A percentile compares a stretch with the other conserved stretches of the same genome.
These are phyloP conservation scores for Ascaphus truei DNA, from an alignment of 2,113 vertebrate species.

Conservation along the genomic window DNA sequence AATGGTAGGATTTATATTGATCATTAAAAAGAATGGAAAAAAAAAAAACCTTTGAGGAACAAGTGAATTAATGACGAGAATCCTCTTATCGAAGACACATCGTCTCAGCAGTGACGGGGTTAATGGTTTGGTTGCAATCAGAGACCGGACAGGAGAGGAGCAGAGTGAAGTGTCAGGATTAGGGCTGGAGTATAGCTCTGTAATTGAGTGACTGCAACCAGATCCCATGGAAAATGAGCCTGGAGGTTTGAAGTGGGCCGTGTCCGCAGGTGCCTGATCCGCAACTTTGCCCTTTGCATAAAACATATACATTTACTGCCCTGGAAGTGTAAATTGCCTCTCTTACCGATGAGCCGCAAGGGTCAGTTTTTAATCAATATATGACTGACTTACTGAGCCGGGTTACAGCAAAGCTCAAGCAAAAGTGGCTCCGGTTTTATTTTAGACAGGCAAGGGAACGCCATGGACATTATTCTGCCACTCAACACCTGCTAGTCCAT, in stretches of 20 bases:
- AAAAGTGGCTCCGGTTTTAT: not conserved
- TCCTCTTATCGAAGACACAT: not conserved
- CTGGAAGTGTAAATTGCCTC: conserved; percentile 32
- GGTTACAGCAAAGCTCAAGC: not conserved
- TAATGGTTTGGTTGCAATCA: not conserved
- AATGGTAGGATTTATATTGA: not conserved
- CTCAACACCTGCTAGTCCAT: too few relatives aligned
- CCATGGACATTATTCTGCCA: too few relatives aligned
- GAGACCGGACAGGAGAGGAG: conserved; percentile 43
- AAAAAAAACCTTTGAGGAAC: too few relatives aligned
- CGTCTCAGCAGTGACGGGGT: not conserved
- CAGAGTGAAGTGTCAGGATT: conserved; percentile 56
- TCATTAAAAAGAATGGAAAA: not conserved
- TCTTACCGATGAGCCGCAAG: conserved; percentile 6
- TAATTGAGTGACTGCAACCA: conserved; percentile 32
- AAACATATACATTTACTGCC: conserved; percentile 27
- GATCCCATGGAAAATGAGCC: conserved; percentile 28
- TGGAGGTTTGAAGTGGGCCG: conserved; percentile 25
- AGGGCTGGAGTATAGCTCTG: conserved; percentile 19
- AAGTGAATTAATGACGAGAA: too few relatives aligned
- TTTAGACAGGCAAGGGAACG: too few relatives aligned
- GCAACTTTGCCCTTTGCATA: conserved; percentile 28
- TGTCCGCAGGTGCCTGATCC: conserved; percentile 29
- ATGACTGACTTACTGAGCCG: not conserved
- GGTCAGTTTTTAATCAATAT: conserved; percentile 31